phyloP scores from a whole-genome alignment of 2,113 vertebrate genomes.

The Xiphias gladius region DNA sequence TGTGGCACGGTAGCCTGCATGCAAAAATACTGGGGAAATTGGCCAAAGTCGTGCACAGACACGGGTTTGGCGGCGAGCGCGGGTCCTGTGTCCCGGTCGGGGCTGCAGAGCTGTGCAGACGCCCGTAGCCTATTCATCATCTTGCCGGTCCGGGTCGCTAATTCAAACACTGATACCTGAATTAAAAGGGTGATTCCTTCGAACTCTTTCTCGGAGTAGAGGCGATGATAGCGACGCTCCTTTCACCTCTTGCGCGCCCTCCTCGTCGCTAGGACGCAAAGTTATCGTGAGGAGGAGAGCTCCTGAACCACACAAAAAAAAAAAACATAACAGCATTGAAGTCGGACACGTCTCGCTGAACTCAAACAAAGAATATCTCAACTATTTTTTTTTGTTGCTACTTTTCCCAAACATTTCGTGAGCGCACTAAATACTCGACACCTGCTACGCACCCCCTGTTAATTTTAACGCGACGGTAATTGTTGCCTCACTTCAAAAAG shows the following conservation, averaged over 20 bases:
- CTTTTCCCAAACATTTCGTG: background rate
- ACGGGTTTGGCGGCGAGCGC: background rate
- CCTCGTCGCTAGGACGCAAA: slow-evolving; percentile 22
- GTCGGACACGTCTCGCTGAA: background rate
- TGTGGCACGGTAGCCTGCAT: slow-evolving; percentile 13
- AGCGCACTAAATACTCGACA: background rate
- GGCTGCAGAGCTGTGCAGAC: slow-evolving; percentile 42
- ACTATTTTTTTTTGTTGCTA: background rate
- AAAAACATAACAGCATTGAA: background rate
- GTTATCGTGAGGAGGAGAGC: slow-evolving; percentile 24
- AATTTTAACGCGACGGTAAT: background rate
- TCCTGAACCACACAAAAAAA: background rate
- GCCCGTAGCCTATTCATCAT: slow-evolving; percentile 24
- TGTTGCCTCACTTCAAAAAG: slow-evolving; percentile 4
- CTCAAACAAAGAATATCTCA: background rate
- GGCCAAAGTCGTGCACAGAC: slow-evolving; percentile 36
- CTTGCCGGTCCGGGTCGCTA: slow-evolving; percentile 19
- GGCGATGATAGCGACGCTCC: slow-evolving; percentile 8
- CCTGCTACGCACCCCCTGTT: background rate
- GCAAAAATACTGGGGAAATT: slow-evolving; percentile 19
- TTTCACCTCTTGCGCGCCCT: slow-evolving; percentile 9
- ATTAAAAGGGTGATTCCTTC: slow-evolving; percentile 48
- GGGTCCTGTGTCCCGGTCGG: slow-evolving; percentile 13
- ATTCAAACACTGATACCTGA: slow-evolving; percentile 35
- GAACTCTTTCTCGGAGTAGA: slow-evolving; percentile 13